Base-by-base conservation (phyloP, 2,797 vertebrate genomes). In the Syndactyla subalaris region DNA sequence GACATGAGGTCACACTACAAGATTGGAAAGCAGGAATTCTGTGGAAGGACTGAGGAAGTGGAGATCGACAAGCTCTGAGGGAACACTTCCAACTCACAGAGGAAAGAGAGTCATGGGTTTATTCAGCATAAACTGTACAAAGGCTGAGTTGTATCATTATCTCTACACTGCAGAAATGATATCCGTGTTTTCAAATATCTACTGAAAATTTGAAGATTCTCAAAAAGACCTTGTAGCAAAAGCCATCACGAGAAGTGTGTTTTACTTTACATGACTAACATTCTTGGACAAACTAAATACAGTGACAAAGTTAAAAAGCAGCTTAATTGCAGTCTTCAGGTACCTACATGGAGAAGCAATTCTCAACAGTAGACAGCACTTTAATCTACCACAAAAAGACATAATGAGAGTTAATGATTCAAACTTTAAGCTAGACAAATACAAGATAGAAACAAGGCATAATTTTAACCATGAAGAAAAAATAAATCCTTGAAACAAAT, bases 361-460 rank as follows among this genome's bases (percentile, higher is more conserved):
- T 89, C 79, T 68, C 85, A 83, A 71, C 15, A 89, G 68, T 1
- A 88, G 67, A 83, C 68, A 83, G 45, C 72, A 77, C 24, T 91
- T 89, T 22, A 72, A 84, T 84, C 58, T 81, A 83, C 27, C 81
- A 88, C 78, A 91, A 89, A 89, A 83, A 79, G 43, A 39, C 20
- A 65, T 87, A 77, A 91, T 89, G 78, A 74, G 78, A 85, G 55
- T 45, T 83, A 94, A 77, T 78, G 81, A 54, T 52, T 48, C 62
- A 58, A 89, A 80, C 49, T 55, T 77, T 84, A 63, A 91, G n/a
- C 32, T 65, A 85, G 72, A 88, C 49, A 92, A 96, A 93, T 26
- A 36, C 27, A 83, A 85, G 75, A 68, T 0, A 82, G 88, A 90
- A 93, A 87, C 6, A 79, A 79, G n/a, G 21, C 34, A 79, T 36